These are phyloP conservation scores for Syrrhaptes paradoxus DNA, from an alignment of 2,113 vertebrate genomes.

Conservation along the genomic window DNA sequence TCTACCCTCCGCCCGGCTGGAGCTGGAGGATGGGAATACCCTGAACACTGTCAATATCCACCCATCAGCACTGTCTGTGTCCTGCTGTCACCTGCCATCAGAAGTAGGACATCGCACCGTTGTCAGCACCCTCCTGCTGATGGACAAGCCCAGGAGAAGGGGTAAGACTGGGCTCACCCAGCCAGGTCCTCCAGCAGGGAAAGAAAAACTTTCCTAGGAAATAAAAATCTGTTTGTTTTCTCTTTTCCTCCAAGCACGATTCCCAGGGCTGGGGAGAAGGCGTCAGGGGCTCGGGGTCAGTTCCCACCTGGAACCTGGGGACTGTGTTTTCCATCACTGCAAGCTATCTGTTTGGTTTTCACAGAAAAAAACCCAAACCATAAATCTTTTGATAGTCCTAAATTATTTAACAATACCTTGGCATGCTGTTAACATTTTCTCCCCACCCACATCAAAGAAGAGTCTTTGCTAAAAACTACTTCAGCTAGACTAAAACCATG, in stretches of 20 bases:
- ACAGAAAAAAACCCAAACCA: too few species aligned
- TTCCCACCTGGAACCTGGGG: too few species aligned
- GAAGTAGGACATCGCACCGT: fast-evolving
- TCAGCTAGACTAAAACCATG: neutral
- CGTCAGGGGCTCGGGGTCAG: fast-evolving
- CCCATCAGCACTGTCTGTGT: neutral
- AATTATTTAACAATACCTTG: neutral
- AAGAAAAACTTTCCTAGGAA: neutral
- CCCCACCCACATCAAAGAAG: neutral
- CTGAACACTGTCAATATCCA: too few species aligned
- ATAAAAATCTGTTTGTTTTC: neutral
- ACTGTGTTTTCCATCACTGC: neutral
- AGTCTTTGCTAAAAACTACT: neutral
- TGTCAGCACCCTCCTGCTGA: neutral
- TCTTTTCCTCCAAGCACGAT: neutral
- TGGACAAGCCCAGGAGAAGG: neutral
- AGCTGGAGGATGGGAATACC: too few species aligned
- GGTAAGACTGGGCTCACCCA: neutral
- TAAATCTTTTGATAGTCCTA: neutral
- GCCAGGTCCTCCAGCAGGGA: neutral
- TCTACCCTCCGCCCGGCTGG: neutral
- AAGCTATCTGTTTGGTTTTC: neutral
- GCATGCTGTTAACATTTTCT: neutral
- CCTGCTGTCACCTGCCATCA: neutral
- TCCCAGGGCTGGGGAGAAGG: neutral